Base-by-base conservation (phyloP, 2,113 vertebrate species). In the Oryzias curvinotus region DNA sequence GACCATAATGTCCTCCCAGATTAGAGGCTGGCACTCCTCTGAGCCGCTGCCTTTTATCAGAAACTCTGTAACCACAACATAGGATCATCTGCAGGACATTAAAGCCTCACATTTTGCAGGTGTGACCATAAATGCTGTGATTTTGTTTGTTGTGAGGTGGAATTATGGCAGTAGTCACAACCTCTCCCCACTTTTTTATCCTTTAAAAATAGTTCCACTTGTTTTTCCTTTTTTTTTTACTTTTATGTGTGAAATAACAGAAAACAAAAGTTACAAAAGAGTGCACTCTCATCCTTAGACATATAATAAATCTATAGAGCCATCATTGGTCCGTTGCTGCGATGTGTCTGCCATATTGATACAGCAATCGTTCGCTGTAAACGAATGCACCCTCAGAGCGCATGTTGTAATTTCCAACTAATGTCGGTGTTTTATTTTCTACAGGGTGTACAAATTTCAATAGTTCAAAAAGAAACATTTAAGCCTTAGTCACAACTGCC, bases 31-130 rank as follows among this genome's bases (percentile, higher is more conserved):
- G 69, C 70, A 49, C 71, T 83, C 78, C 71, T 73, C 12, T 15
- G 72, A 82, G 82, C 19, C 56, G 68, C 62, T 63, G 81, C 77
- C 55, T 76, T 85, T 83, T 78, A 84, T 82, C 76, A 0, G 45
- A 50, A 71, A 73, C 80, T 83, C 75, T 83, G 81, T 74, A 52
- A 57, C 70, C 52, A 71, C 72, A 68, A 75, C 86, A 76, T 62
- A 68, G 80, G 76, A 77, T 85, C 72, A 85, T 85, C 77, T 80
- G 81, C 54, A 17, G 82, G 63, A 75, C 58, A 61, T 87, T 83
- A 78, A 78, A 80, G 79, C 53, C 12, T 46, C 61, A 83, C 83
- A 73, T 85, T 71, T 70, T 56, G 48, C 54, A 56, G 28, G 44
- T 80, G 62, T 78, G 67, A 67, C 76, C 71, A 63, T 81, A 68